Evolutionary conservation across 2,888 invertebrate genomes (phyloP).

Genomic region (Cacoxenus indagator): DNA sequence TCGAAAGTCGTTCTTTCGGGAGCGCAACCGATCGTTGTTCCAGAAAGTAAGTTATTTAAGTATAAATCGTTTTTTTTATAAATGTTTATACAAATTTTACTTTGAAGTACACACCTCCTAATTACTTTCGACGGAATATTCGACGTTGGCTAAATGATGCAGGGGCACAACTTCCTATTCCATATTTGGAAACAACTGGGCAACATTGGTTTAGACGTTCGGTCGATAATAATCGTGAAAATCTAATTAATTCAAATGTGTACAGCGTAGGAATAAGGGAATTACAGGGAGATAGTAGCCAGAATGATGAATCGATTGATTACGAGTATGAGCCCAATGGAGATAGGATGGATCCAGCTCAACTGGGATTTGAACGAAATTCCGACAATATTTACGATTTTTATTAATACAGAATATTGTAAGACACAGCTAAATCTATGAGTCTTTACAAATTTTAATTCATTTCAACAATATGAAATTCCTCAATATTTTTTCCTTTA

Average conservation of each 20-base stretch:
- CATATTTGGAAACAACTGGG: background rate
- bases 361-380: no score
- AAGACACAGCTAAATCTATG: no score
- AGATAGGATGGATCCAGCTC: no score
- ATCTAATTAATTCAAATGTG: background rate
- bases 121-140: conserved; percentile 38
- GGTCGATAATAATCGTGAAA: background rate
- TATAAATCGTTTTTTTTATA: background rate
- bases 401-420: no score
- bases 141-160: conserved; percentile 20
- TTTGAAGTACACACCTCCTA: conserved; percentile 31
- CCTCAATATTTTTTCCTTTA: no score
- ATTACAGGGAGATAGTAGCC: background rate
- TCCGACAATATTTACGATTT: no score
- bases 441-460: no score
- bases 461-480: no score
- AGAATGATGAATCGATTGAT: background rate
- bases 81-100: background rate
- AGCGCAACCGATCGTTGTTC: conserved; percentile 64
- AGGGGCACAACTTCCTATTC: background rate
- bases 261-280: background rate
- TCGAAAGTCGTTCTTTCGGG: conserved; percentile 65
- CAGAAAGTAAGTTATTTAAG: conserved; percentile 53
- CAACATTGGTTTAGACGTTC: background rate
- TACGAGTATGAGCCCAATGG: background rate